These are phyloP conservation scores for Henicopernis longicauda DNA, from an alignment of 2,113 vertebrate species.

Conservation along the genomic window DNA sequence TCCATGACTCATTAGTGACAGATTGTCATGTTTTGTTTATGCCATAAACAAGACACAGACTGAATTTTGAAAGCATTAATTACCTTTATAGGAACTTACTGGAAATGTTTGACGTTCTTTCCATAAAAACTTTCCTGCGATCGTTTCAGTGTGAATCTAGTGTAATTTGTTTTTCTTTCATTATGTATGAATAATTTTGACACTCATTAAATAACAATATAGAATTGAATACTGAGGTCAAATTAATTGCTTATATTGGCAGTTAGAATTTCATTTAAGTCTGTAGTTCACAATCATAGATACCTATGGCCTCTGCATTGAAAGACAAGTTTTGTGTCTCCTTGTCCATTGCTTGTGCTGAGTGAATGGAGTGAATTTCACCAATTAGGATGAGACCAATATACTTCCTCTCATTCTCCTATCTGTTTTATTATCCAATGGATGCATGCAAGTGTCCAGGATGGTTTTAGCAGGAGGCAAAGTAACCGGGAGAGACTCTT, in stretches of 20 bases:
- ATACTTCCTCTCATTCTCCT: not conserved
- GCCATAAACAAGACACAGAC: not conserved
- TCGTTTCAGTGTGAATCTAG: not conserved
- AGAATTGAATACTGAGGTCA: not conserved
- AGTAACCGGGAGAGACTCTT: not conserved
- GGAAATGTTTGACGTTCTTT: not conserved
- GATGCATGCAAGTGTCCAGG: not conserved
- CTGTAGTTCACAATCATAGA: not conserved
- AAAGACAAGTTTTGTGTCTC: not conserved
- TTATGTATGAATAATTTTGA: not conserved
- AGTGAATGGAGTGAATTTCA: not conserved
- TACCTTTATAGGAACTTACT: not conserved
- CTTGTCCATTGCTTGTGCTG: not conserved
- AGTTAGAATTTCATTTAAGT: not conserved
- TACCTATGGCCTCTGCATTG: not conserved
- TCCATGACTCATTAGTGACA: not conserved
- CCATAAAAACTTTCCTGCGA: not conserved
- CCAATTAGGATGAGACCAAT: not conserved
- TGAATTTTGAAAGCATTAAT: not conserved
- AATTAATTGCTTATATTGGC: not conserved
- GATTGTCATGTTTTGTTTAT: not conserved
- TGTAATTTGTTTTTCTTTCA: not conserved
- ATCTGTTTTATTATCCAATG: not conserved
- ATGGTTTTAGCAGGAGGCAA: not conserved
- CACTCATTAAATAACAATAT: not conserved